Evolutionary conservation across 2,113 vertebrate genomes (phyloP).

Genomic region (Cephalopterus ornatus): DNA sequence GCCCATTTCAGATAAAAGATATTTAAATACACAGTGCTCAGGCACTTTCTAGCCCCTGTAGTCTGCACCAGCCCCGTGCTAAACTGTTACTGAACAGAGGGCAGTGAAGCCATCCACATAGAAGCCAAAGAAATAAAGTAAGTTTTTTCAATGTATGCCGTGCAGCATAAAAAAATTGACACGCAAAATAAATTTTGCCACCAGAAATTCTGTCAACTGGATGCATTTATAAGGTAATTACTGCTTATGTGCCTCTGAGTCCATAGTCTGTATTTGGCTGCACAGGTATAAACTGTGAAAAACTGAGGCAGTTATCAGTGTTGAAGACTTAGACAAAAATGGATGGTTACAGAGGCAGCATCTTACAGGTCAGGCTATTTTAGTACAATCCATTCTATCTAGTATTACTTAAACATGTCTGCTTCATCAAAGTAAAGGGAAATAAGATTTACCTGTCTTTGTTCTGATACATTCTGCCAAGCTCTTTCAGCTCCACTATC

Average conservation of each 20-base stretch:
- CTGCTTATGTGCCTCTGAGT: not conserved
- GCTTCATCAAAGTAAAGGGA: not conserved
- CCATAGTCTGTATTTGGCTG: not conserved
- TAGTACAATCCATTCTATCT: not conserved
- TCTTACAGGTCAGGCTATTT: not conserved
- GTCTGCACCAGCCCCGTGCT: not conserved
- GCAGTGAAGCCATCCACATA: not conserved
- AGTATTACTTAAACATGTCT: not conserved
- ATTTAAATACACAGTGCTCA: fast-evolving
- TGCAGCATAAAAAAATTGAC: not conserved
- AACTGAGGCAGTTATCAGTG: not conserved
- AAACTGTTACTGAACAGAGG: not conserved
- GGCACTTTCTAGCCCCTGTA: not conserved
- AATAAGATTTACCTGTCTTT: not conserved
- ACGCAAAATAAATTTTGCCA: not conserved
- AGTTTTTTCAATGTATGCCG: not conserved
- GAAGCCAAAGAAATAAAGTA: not conserved
- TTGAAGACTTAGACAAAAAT: not conserved
- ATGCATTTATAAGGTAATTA: not conserved
- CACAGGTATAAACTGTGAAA: not conserved
- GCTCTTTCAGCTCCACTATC: not conserved
- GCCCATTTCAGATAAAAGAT: not conserved
- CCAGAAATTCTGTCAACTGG: not conserved
- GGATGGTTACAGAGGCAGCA: not conserved
- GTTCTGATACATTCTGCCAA: not conserved